Conservation (phyloP, 2,888 invertebrate species). For the Polyploca ridens region DNA sequence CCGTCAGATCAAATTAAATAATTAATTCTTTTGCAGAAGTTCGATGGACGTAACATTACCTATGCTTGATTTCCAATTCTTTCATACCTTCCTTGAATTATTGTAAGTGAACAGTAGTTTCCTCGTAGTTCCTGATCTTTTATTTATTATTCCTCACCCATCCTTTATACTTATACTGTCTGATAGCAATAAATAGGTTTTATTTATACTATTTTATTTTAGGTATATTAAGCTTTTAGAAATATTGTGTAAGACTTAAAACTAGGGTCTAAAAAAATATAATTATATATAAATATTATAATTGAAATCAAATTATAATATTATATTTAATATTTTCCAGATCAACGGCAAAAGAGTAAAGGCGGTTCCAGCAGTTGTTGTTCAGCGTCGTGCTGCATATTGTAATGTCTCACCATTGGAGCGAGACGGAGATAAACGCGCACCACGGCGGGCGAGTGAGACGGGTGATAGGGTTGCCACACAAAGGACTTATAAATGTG, state of each 20-base stretch:
- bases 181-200: background rate
- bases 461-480: slow-evolving; percentile 53
- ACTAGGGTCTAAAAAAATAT: too few relatives aligned
- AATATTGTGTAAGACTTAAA: background rate
- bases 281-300: too few relatives aligned
- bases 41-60: slow-evolving; percentile 69
- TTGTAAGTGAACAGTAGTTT: slow-evolving; percentile 42
- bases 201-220: too few relatives aligned
- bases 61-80: slow-evolving; percentile 49
- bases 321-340: slow-evolving; percentile 83
- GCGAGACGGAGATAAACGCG: slow-evolving; percentile 48
- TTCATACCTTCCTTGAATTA: slow-evolving; percentile 38
- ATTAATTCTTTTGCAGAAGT: slow-evolving; percentile 70
- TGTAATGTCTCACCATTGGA: slow-evolving; percentile 86
- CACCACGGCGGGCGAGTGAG: slow-evolving; percentile 54
- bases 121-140: background rate
- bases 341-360: slow-evolving; percentile 98
- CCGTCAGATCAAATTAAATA: background rate
- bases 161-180: background rate
- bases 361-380: slow-evolving; percentile 97
- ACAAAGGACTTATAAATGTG: slow-evolving; percentile 69
- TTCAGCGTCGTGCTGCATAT: slow-evolving; percentile 96
- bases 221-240: too few relatives aligned
- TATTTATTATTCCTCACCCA: background rate
- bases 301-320: background rate